Conservation (phyloP, 2,113 vertebrate genomes). For the Arvicanthis niloticus region DNA sequence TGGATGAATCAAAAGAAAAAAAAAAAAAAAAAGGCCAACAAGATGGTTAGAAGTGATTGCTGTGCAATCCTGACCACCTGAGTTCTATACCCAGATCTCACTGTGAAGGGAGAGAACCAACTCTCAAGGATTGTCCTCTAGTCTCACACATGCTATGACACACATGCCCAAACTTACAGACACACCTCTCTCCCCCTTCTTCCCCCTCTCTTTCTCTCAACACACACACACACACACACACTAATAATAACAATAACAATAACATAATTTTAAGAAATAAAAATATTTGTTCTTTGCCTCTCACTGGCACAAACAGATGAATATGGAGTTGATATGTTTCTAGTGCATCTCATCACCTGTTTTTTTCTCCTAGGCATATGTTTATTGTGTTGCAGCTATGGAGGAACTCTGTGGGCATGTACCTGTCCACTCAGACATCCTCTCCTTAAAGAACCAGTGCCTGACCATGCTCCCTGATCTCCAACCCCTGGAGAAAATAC, state of each 20-base stretch:
- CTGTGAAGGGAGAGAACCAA: too few species aligned
- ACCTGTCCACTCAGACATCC: neutral
- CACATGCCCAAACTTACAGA: neutral
- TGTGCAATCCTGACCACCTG: too few species aligned
- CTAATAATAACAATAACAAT: neutral
- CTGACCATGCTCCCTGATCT: slow-evolving; percentile 42
- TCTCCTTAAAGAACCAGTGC: slow-evolving; percentile 64
- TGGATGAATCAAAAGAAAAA: neutral
- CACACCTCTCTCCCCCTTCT: neutral
- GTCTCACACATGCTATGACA: neutral
- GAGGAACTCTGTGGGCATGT: neutral
- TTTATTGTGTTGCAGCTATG: slow-evolving; percentile 46
- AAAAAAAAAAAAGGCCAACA: neutral
- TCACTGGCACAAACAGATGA: neutral
- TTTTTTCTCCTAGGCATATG: slow-evolving; percentile 53
- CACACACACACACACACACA: neutral
- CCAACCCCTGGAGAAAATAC: slow-evolving; percentile 43
- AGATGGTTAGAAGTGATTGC: neutral
- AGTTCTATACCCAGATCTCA: neutral
- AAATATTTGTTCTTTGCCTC: neutral
- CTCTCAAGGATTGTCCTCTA: neutral
- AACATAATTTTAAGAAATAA: neutral
- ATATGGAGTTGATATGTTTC: neutral
- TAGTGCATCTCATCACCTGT: neutral
- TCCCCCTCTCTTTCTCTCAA: neutral